Conservation (phyloP, 2,888 invertebrate species). For the Eupithecia subumbrata region DNA sequence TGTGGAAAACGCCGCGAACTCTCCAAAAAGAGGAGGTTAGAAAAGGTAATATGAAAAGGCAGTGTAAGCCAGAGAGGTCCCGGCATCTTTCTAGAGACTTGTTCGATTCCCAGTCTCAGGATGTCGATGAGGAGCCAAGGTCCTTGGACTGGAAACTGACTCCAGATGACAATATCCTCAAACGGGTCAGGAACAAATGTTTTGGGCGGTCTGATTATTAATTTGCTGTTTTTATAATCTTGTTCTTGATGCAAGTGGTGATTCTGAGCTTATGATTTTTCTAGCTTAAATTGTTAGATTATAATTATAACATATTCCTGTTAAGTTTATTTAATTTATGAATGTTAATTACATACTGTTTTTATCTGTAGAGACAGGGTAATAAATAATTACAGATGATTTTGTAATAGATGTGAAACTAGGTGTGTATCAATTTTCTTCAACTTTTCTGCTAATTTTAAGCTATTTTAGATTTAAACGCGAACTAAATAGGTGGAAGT, state of each 20-base stretch:
- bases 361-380: conserved; percentile 73
- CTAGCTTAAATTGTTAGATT: conserved; percentile 46
- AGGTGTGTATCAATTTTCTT: conserved; percentile 28
- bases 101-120: conserved; percentile 74
- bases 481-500: conserved; percentile 23
- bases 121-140: conserved; percentile 60
- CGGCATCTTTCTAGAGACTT: conserved; percentile 70
- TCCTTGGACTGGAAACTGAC: conserved; percentile 67
- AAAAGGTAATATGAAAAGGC: conserved; percentile 47
- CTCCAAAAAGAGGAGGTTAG: conserved; percentile 46
- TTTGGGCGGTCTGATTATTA: conserved; percentile 70
- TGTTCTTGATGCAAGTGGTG: conserved; percentile 25
- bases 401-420: conserved; percentile 42
- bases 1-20: conserved; percentile 64
- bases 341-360: conserved; percentile 50
- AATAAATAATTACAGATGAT: conserved; percentile 51
- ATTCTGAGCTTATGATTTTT: conserved; percentile 18
- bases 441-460: conserved; percentile 22
- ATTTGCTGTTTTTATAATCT: conserved; percentile 25
- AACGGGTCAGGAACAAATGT: conserved; percentile 67
- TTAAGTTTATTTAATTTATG: conserved; percentile 51
- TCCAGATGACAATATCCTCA: conserved; percentile 69
- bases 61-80: conserved; percentile 49
- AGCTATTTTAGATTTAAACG: conserved; percentile 33
- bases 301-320: conserved; percentile 46